Percentiles rank a stretch among this genome's conserved stretches.
Evolutionary conservation across 2,888 invertebrate species (phyloP).

Genomic region (Odiellus spinosus): DNA sequence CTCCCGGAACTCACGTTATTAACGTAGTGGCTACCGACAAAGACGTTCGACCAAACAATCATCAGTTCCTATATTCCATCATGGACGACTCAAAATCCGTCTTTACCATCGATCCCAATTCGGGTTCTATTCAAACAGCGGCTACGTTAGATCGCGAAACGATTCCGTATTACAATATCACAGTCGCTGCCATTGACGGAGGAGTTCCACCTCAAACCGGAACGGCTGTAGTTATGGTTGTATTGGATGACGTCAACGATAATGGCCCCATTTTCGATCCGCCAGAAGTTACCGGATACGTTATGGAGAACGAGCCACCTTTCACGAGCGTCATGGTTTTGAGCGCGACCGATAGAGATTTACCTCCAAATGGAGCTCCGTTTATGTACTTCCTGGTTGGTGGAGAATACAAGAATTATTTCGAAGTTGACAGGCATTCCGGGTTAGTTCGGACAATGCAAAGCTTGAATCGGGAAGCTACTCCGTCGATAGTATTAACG

Average conservation of each 20-base stretch:
- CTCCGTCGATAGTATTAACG: slow-evolving; percentile 52
- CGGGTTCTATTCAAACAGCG: slow-evolving; percentile 60
- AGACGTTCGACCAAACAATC: slow-evolving; percentile 76
- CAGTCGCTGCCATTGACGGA: slow-evolving; percentile 73
- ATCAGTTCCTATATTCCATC: slow-evolving; percentile 78
- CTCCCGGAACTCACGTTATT: slow-evolving; percentile 52
- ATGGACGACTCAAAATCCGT: slow-evolving; percentile 67
- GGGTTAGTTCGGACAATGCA: slow-evolving; percentile 62
- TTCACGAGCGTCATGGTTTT: slow-evolving; percentile 67
- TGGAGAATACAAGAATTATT: slow-evolving; percentile 56
- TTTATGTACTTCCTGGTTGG: slow-evolving; percentile 64
- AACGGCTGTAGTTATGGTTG: slow-evolving; percentile 64
- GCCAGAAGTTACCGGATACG: slow-evolving; percentile 51
- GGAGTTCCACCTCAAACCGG: slow-evolving; percentile 81
- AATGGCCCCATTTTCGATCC: slow-evolving; percentile 72
- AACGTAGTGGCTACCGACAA: slow-evolving; percentile 75
- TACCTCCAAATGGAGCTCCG: slow-evolving; percentile 78
- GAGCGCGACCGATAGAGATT: slow-evolving; percentile 72
- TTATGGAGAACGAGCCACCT: slow-evolving; percentile 71
- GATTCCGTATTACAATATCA: slow-evolving; percentile 52
- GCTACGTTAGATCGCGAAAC: slow-evolving; percentile 64
- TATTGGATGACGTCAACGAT: slow-evolving; percentile 74
- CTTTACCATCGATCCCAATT: slow-evolving; percentile 73
- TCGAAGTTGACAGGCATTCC: slow-evolving; percentile 59
- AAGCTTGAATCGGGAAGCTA: slow-evolving; percentile 64